Conservation (phyloP, 2,888 invertebrate genomes). For the Protophormia terraenovae region DNA sequence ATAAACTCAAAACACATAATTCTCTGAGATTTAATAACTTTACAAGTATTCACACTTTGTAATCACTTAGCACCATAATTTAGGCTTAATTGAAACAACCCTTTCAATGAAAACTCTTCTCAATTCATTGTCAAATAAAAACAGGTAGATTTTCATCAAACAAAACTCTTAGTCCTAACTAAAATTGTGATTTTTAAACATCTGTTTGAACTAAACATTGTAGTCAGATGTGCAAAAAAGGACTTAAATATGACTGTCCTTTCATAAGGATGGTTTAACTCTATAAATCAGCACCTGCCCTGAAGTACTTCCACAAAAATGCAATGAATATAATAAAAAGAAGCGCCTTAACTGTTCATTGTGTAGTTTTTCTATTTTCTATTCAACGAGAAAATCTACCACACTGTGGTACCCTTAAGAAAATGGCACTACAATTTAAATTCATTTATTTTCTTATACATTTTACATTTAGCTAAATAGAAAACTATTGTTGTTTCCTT, state of each 20-base stretch:
- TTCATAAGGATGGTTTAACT: conserved; percentile 37
- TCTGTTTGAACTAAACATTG: not conserved
- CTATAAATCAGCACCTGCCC: conserved; percentile 54
- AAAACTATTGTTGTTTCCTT: not conserved
- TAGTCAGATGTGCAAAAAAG: conserved; percentile 42
- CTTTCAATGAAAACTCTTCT: not conserved
- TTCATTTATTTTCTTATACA: conserved; percentile 23
- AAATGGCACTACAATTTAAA: conserved; percentile 11
- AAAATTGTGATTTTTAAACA: conserved; percentile 7
- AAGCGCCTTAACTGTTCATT: conserved; percentile 51
- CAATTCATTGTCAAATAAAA: not conserved
- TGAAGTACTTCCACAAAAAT: conserved; percentile 16
- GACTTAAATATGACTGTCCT: not conserved
- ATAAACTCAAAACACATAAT: no score
- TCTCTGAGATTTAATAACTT: not conserved
- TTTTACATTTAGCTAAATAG: conserved; percentile 9
- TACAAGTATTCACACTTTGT: not conserved
- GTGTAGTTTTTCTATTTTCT: not conserved
- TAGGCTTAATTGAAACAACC: not conserved
- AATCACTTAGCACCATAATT: not conserved
- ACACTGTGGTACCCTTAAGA: conserved; percentile 13
- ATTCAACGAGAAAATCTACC: not conserved
- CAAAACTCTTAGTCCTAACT: not conserved
- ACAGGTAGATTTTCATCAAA: not conserved
- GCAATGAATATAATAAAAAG: conserved; percentile 3